phyloP scores from a whole-genome alignment of 2,888 invertebrate genomes.

The Eristalis intricaria region DNA sequence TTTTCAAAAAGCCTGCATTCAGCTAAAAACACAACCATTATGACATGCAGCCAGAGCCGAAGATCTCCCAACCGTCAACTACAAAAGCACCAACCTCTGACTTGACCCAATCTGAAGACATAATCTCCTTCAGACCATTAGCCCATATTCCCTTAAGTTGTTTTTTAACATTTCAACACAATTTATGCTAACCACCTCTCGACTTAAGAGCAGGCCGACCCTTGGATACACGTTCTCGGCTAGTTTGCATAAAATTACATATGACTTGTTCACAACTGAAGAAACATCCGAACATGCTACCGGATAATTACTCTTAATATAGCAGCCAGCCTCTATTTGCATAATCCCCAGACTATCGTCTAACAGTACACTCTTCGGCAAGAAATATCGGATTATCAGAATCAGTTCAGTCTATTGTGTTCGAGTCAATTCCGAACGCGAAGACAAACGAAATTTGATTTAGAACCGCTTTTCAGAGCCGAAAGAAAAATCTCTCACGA shows the following conservation, averaged over 20 bases:
- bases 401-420: constrained; percentile 40
- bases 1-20: not conserved
- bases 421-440: constrained; percentile 22
- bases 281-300: constrained; percentile 46
- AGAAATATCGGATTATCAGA: constrained; percentile 48
- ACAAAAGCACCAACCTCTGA: not conserved
- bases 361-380: constrained; percentile 47
- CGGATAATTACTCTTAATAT: constrained; percentile 67
- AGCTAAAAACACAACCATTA: not conserved
- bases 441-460: constrained; percentile 57
- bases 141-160: not conserved
- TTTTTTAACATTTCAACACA: not conserved
- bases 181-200: constrained; percentile 20
- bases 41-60: not conserved
- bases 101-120: not conserved
- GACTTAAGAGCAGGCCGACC: constrained; percentile 16
- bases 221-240: constrained; percentile 19
- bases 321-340: constrained; percentile 50
- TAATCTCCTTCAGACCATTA: not conserved
- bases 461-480: constrained; percentile 25
- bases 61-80: not conserved
- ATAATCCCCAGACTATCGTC: constrained; percentile 56
- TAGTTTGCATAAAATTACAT: constrained; percentile 55
- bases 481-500: constrained; percentile 19
- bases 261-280: constrained; percentile 22